Base-by-base conservation (phyloP, 2,888 invertebrate species). In the Leptarthrus brevirostris region DNA sequence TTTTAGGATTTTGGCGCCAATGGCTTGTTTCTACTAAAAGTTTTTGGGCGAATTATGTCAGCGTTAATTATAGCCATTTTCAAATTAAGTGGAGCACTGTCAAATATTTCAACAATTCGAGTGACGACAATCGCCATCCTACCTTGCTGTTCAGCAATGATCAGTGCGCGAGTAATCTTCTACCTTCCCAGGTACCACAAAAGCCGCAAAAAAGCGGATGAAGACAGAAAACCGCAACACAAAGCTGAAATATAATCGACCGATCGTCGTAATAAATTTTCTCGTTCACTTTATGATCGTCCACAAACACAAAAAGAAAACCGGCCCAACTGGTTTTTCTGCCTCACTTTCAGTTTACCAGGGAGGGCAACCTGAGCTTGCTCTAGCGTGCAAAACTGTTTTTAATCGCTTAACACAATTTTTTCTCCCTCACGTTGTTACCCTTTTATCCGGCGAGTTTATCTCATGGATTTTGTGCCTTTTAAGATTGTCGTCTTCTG, bases 351-450 rank as follows among this genome's bases (percentile, higher is more conserved):
- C 44, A 36, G 34, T 44, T 36, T 24, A 30, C 40, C 44, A 44
- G 24, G 20, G 44, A 64, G 64, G 16, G 22, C 64, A 64, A 16
- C 61, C 36, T 18, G 12, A 64, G 44, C 16, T 20, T 6, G n/a
- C 14, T 4, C 12, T 44, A 24, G 64, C 22, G 44, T 61, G 61
- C 61, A 61, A 61, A 61, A 61, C 61, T 61, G 61, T 61, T 61
- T 61, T 61, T 61, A 40, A 40, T 61, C 16, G 40, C 22, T 34
- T 61, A 61, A 40, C 61, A 61, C 36, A 40, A 36, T 61, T 61
- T 22, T 47, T 47, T 12, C 16, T 20, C 16, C 16, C 16, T 53
- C 30, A 5, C 30, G 30, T 30, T 30, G 30, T 30, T 30, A 30
- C 30, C 4, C 30, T 30, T 30, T 30, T 30, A 30, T 30, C 30